Conservation (phyloP, 2,113 vertebrate species). For the Probosciger aterrimus region DNA sequence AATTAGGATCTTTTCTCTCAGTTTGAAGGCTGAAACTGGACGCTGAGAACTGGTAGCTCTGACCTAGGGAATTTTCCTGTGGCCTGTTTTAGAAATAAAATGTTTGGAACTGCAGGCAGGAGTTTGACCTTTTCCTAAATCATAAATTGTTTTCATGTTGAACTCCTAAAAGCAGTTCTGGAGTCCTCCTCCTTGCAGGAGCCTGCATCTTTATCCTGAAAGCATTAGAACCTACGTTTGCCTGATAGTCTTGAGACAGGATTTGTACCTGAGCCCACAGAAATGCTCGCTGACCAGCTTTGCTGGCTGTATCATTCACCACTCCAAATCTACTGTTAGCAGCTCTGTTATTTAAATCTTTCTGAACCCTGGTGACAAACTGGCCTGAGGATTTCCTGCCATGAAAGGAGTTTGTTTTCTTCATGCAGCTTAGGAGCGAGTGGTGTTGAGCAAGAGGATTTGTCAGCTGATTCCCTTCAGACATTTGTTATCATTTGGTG, state of each 20-base stretch:
- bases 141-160: background rate
- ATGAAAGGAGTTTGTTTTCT: slow-evolving; percentile 42
- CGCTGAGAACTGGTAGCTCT: background rate
- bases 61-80: background rate
- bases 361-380: slow-evolving; percentile 35
- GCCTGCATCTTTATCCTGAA: background rate
- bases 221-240: background rate
- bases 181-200: background rate
- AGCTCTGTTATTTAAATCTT: background rate
- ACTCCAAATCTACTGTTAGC: background rate
- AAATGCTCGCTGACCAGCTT: background rate
- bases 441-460: slow-evolving; percentile 48
- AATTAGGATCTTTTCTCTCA: background rate
- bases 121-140: background rate
- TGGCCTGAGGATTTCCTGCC: slow-evolving; percentile 52
- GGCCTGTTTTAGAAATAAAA: background rate
- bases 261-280: background rate
- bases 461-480: slow-evolving; percentile 44
- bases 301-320: background rate
- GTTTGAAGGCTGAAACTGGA: background rate
- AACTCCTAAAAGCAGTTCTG: background rate
- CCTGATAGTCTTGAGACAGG: background rate
- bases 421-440: background rate
- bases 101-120: background rate
- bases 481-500: slow-evolving; percentile 31